These are phyloP conservation scores for Leguminivora glycinivorella DNA, from an alignment of 1,140 invertebrate genomes.

Conservation along the genomic window DNA sequence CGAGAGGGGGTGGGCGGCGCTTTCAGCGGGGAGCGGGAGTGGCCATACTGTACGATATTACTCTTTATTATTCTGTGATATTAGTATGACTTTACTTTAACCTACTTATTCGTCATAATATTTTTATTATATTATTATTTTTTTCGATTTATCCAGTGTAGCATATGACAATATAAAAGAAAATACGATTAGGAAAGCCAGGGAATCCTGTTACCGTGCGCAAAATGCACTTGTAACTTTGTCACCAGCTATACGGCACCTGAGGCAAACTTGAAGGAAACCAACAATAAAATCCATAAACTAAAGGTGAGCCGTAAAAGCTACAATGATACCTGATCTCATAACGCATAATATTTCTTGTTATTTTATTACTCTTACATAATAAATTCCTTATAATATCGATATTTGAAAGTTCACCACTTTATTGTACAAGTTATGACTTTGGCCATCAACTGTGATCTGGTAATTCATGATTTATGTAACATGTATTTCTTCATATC, in stretches of 20 bases:
- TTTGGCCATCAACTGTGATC: neutral
- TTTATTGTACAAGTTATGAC: constrained; percentile 10
- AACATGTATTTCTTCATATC: constrained; percentile 56
- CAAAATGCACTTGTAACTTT: constrained; percentile 14
- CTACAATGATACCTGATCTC: constrained; percentile 6
- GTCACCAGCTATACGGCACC: neutral
- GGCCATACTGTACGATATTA: too few species aligned
- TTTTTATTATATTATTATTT: too few species aligned
- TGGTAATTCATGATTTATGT: constrained; percentile 37
- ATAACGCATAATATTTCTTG: neutral
- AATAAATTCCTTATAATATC: constrained; percentile 14
- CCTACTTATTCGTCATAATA: too few species aligned
- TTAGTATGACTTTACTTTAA: too few species aligned
- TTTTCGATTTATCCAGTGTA: too few species aligned
- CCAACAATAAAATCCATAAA: constrained; percentile 22
- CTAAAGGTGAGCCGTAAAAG: constrained; percentile 15
- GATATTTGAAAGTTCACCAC: constrained; percentile 22
- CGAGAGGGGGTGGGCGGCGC: too few species aligned
- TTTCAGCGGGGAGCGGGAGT: too few species aligned
- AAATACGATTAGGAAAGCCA: neutral
- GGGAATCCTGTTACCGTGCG: neutral
- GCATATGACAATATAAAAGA: too few species aligned
- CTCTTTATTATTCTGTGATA: too few species aligned
- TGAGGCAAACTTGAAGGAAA: constrained; percentile 9
- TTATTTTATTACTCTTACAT: constrained; percentile 1